Percentiles rank a stretch among this genome's conserved stretches.
Conservation (phyloP, 1,140 invertebrate species). For the Drosophila chauvacae region DNA sequence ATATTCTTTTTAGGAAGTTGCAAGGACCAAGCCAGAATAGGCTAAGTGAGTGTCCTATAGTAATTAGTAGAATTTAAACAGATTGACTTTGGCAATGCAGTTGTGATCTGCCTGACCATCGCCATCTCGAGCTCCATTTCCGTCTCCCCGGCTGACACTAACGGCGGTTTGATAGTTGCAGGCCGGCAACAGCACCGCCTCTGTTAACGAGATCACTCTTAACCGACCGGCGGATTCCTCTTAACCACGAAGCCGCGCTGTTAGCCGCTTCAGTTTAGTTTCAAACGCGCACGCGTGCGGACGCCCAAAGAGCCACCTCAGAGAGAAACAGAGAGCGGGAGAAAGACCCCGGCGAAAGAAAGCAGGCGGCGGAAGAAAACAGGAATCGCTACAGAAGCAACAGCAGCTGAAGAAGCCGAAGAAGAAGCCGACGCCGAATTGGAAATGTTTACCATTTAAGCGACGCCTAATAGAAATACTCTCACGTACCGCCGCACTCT, state of each 20-base stretch:
- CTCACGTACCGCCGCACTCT: slow-evolving; percentile 56
- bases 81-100: not conserved
- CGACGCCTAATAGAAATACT: slow-evolving; percentile 70
- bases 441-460: slow-evolving; percentile 81
- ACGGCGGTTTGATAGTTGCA: not conserved
- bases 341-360: slow-evolving; percentile 46
- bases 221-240: slow-evolving; percentile 27
- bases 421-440: slow-evolving; percentile 63
- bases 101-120: not conserved
- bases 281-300: slow-evolving; percentile 75
- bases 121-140: not conserved
- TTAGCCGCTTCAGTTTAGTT: slow-evolving; percentile 79
- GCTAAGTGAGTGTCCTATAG: too few relatives aligned
- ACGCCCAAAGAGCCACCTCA: slow-evolving; percentile 31
- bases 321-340: slow-evolving; percentile 6
- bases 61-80: not conserved
- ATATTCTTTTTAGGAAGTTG: too few relatives aligned
- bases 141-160: slow-evolving; percentile 8
- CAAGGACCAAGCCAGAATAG: too few relatives aligned
- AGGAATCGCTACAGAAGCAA: slow-evolving; percentile 51
- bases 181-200: slow-evolving; percentile 26
- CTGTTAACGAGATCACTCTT: slow-evolving; percentile 39
- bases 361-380: slow-evolving; percentile 48
- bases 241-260: slow-evolving; percentile 62
- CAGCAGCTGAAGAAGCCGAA: slow-evolving; percentile 52